Conservation (phyloP, 2,113 vertebrate genomes). For the Clarias gariepinus region DNA sequence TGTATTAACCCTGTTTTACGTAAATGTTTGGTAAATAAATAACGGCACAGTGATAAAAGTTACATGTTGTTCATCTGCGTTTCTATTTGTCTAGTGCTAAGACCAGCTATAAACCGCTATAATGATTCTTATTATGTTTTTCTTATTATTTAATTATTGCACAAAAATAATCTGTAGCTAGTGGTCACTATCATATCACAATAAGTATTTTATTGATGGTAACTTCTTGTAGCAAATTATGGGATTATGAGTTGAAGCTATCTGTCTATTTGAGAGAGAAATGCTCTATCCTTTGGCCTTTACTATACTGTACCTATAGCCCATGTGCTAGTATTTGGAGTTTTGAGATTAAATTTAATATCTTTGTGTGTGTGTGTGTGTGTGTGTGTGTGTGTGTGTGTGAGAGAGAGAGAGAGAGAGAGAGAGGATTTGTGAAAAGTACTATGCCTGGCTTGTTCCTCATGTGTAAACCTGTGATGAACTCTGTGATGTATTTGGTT, state of each 20-base stretch:
- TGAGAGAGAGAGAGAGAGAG: too few relatives aligned
- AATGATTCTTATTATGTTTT: too few relatives aligned
- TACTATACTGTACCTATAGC: background rate
- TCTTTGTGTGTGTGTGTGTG: background rate
- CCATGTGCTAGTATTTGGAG: background rate
- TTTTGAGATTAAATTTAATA: background rate
- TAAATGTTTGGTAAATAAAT: too few relatives aligned
- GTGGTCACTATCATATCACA: background rate
- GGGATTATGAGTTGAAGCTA: background rate
- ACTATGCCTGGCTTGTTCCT: background rate
- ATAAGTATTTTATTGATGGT: background rate
- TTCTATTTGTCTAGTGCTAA: too few relatives aligned
- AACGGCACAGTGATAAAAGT: too few relatives aligned
- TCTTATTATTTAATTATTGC: too few relatives aligned
- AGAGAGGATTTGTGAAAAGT: background rate
- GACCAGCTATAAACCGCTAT: too few relatives aligned
- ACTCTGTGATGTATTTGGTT: background rate
- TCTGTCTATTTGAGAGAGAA: background rate
- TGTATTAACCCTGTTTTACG: too few relatives aligned
- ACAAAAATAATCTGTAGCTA: background rate
- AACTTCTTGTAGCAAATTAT: background rate
- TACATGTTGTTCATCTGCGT: too few relatives aligned
- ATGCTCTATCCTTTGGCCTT: background rate
- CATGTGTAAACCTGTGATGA: background rate
- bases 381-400: background rate